Conservation (phyloP, 1,140 invertebrate species). For the Drosophila repletoides region DNA sequence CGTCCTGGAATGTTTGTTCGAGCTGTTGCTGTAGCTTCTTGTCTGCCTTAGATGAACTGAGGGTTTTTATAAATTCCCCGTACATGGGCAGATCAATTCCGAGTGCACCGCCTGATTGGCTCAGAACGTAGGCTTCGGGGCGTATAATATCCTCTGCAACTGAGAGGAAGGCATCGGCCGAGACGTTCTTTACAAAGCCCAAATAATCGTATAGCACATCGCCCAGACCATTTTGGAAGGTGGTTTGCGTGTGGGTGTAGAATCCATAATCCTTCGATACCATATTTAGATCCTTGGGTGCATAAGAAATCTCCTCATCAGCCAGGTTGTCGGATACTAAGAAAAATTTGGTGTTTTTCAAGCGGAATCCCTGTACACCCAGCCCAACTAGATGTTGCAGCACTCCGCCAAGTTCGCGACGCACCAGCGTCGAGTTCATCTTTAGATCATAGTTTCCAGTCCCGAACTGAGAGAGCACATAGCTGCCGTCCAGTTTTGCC, state of each 20-base stretch:
- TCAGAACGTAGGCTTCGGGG: constrained; percentile 55
- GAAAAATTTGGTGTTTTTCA: constrained; percentile 86
- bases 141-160: constrained; percentile 69
- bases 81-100: constrained; percentile 76
- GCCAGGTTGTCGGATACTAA: constrained; percentile 84
- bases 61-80: constrained; percentile 55
- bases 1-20: constrained; percentile 29
- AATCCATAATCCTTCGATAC: constrained; percentile 85
- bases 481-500: constrained; percentile 84
- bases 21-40: constrained; percentile 49
- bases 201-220: constrained; percentile 85
- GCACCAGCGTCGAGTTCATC: constrained; percentile 84
- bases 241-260: constrained; percentile 85
- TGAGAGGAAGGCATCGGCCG: constrained; percentile 82
- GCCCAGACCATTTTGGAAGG: constrained; percentile 84
- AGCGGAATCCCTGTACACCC: constrained; percentile 89
- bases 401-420: constrained; percentile 86
- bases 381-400: constrained; percentile 87
- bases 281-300: constrained; percentile 40
- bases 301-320: constrained; percentile 82
- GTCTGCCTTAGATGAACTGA: constrained; percentile 34
- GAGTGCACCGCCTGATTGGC: constrained; percentile 16
- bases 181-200: constrained; percentile 83
- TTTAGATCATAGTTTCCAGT: constrained; percentile 86
- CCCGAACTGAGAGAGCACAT: constrained; percentile 85